These are phyloP conservation scores for Balaeniceps rex DNA, from an alignment of 2,113 vertebrate genomes.

Conservation along the genomic window DNA sequence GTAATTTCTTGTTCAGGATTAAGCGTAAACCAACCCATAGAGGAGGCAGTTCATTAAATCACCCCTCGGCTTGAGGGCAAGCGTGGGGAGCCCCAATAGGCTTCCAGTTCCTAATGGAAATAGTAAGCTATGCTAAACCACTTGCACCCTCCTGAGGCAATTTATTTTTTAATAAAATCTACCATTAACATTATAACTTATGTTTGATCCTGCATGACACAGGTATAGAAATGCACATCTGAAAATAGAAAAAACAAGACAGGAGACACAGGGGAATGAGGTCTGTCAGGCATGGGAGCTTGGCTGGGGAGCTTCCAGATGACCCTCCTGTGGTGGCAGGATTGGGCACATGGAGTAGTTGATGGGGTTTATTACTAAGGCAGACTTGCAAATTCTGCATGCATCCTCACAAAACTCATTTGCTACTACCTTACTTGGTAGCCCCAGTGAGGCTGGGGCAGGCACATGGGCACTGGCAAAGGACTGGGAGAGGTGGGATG, in stretches of 20 bases:
- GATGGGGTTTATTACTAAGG: not conserved
- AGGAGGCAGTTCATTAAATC: not conserved
- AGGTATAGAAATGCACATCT: not conserved
- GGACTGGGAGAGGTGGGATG: not conserved
- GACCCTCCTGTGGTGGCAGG: not conserved
- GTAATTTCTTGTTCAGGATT: not conserved
- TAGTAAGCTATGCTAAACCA: not conserved
- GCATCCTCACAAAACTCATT: not conserved
- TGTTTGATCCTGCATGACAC: not conserved
- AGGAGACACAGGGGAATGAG: not conserved
- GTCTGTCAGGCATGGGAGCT: not conserved
- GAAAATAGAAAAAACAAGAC: not conserved
- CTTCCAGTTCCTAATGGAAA: not conserved
- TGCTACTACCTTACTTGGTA: not conserved
- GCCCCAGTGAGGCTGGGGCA: not conserved
- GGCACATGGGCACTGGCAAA: not conserved
- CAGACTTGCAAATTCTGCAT: not conserved
- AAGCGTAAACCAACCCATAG: not conserved
- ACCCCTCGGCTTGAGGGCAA: not conserved
- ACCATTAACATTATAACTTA: not conserved
- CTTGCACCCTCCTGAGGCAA: not conserved
- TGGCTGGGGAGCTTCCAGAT: not conserved
- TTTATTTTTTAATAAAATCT: not conserved
- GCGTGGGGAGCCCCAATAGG: not conserved
- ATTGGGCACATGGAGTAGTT: not conserved